phyloP scores from a whole-genome alignment of 2,888 invertebrate genomes.

The Drepana falcataria region DNA sequence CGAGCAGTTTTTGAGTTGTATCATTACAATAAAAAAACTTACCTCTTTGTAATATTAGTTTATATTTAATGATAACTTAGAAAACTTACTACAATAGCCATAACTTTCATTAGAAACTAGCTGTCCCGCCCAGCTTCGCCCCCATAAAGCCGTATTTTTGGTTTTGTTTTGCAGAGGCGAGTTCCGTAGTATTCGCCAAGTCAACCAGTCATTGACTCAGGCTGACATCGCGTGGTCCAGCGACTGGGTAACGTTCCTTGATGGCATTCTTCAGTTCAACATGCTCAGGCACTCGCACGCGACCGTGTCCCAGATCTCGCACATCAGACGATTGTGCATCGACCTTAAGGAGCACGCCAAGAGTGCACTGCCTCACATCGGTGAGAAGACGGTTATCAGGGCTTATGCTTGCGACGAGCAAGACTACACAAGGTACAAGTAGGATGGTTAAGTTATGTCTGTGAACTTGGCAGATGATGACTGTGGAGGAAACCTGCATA shows the following conservation, averaged over 20 bases:
- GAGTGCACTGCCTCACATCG: background rate
- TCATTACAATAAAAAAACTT: too few relatives aligned
- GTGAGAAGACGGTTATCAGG: slow-evolving; percentile 13
- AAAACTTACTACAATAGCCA: too few relatives aligned
- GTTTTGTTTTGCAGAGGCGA: slow-evolving; percentile 26
- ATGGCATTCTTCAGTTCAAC: slow-evolving; percentile 87
- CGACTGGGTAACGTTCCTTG: slow-evolving; percentile 89
- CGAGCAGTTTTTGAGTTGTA: too few relatives aligned
- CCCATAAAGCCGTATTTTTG: too few relatives aligned
- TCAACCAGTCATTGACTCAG: slow-evolving; percentile 23
- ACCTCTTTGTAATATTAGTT: too few relatives aligned
- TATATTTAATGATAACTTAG: too few relatives aligned
- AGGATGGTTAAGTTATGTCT: too few relatives aligned
- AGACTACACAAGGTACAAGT: slow-evolving; percentile 20
- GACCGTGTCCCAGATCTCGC: slow-evolving; percentile 80
- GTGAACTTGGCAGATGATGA: too few relatives aligned
- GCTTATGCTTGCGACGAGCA: slow-evolving; percentile 12
- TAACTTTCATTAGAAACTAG: too few relatives aligned
- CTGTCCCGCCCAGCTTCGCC: too few relatives aligned
- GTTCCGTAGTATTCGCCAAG: slow-evolving; percentile 30
- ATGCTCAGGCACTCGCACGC: slow-evolving; percentile 79
- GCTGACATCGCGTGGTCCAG: slow-evolving; percentile 79
- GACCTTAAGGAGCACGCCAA: slow-evolving; percentile 18
- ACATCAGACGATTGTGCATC: slow-evolving; percentile 24
- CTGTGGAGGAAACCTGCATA: too few relatives aligned